A percentile compares a stretch with the other conserved stretches of the same genome.
Conservation (phyloP, 2,797 vertebrate species). For the Falco concolor region DNA sequence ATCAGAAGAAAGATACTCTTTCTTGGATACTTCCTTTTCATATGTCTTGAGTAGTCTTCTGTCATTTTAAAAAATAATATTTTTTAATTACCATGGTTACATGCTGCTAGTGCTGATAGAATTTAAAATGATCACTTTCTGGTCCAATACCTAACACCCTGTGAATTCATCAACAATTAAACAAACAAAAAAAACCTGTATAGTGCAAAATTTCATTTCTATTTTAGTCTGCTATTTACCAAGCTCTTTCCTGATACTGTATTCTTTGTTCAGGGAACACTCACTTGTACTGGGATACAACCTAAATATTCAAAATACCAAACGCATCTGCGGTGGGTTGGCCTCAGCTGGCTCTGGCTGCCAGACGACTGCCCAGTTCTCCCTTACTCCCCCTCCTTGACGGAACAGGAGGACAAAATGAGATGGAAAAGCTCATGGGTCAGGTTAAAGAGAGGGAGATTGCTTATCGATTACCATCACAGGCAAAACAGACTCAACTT, state of each 20-base stretch:
- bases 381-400: background rate
- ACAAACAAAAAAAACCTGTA: background rate
- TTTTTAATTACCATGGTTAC: slow-evolving; percentile 54
- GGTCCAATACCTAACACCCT: background rate
- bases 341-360: background rate
- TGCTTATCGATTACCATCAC: too few species aligned
- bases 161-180: slow-evolving; percentile 10
- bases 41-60: slow-evolving; percentile 29
- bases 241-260: background rate
- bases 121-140: background rate
- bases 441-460: too few species aligned
- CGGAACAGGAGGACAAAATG: background rate
- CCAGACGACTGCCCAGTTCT: rapidly evolving
- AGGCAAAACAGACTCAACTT: too few species aligned
- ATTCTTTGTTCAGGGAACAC: background rate
- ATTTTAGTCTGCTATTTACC: background rate
- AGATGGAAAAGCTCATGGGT: background rate
- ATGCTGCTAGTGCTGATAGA: slow-evolving; percentile 13
- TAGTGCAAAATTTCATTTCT: background rate
- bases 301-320: background rate
- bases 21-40: slow-evolving; percentile 15
- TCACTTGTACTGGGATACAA: background rate
- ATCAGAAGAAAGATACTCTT: slow-evolving; percentile 14
- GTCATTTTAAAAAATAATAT: slow-evolving; percentile 22
- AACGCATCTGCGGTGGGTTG: background rate